These are phyloP conservation scores for Sibirionetta formosa DNA, from an alignment of 2,797 vertebrate species.

Conservation along the genomic window DNA sequence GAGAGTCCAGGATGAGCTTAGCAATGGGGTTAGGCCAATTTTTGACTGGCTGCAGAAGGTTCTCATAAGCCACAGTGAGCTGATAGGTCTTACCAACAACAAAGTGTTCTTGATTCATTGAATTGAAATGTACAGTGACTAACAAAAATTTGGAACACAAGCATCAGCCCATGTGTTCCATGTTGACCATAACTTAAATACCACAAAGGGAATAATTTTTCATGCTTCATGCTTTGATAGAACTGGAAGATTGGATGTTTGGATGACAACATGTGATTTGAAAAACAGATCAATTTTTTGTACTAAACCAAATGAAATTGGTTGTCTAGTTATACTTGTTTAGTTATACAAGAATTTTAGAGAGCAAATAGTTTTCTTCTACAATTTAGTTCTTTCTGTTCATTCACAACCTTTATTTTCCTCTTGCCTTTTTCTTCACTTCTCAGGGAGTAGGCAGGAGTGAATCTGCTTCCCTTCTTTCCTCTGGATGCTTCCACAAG, in stretches of 20 bases:
- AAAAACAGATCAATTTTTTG: background rate
- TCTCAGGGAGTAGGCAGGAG: background rate
- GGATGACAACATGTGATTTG: background rate
- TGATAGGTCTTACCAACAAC: background rate
- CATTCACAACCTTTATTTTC: background rate
- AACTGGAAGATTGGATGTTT: background rate
- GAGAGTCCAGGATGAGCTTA: background rate
- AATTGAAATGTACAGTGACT: background rate
- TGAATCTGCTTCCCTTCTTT: background rate
- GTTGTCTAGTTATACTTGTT: background rate
- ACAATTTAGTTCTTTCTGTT: background rate
- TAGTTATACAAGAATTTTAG: background rate
- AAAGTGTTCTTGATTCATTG: background rate
- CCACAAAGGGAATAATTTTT: background rate
- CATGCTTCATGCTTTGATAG: background rate
- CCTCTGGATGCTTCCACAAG: background rate
- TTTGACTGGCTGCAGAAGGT: background rate
- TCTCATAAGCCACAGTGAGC: background rate
- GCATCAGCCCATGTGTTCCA: no score
- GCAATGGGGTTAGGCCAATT: rapidly evolving
- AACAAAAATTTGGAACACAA: background rate
- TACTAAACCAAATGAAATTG: background rate
- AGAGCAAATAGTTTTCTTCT: background rate
- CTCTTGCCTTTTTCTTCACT: background rate
- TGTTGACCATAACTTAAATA: background rate